These are phyloP conservation scores for Pelmatolapia mariae DNA, from an alignment of 2,113 vertebrate genomes.

Conservation along the genomic window DNA sequence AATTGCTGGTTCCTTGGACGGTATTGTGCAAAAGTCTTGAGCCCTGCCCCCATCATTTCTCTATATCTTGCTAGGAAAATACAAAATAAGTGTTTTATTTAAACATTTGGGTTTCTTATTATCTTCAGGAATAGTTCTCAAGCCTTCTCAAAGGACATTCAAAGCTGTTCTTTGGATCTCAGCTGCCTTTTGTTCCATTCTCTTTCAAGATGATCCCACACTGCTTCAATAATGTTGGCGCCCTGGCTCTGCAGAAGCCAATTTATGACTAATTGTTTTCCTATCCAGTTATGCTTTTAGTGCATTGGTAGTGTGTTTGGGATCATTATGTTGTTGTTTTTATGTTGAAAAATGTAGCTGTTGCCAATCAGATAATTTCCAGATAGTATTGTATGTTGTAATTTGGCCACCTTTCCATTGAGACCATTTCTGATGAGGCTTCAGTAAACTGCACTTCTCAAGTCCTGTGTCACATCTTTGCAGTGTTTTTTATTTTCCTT, in stretches of 20 bases:
- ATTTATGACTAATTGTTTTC: not conserved
- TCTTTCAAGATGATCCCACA: not conserved
- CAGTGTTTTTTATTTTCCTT: not conserved
- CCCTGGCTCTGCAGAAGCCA: not conserved
- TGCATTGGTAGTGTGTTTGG: not conserved
- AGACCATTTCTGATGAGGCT: not conserved
- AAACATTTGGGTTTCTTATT: not conserved
- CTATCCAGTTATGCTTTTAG: not conserved
- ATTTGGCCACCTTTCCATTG: not conserved
- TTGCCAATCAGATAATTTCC: not conserved
- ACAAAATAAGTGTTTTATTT: not conserved
- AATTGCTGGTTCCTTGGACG: not conserved
- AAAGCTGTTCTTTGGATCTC: not conserved
- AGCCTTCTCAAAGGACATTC: not conserved
- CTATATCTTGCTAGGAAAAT: not conserved
- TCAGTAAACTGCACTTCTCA: not conserved
- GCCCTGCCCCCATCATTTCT: not conserved
- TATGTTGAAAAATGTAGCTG: not conserved
- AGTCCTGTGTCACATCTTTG: not conserved
- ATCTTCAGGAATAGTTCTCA: not conserved
- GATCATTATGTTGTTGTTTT: not conserved
- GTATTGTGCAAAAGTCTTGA: not conserved
- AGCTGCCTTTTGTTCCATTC: not conserved
- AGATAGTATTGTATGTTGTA: not conserved
- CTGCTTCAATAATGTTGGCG: not conserved